Evolutionary conservation across 2,888 invertebrate species (phyloP).

Genomic region (Teinopalpus imperialis): DNA sequence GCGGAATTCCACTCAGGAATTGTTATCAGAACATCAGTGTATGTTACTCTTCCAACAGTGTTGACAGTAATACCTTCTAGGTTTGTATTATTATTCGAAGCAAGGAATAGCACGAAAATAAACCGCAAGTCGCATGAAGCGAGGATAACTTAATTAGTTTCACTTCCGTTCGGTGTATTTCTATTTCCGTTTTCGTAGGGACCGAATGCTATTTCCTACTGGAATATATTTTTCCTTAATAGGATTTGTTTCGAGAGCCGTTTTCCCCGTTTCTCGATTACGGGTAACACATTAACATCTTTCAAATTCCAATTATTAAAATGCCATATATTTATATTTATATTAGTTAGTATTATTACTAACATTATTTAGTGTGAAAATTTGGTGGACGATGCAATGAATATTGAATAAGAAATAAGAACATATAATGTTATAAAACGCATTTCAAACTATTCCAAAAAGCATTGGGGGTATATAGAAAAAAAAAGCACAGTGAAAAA

Average conservation of each 20-base stretch:
- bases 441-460: too few relatives aligned
- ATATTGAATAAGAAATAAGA: too few relatives aligned
- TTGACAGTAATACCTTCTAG: conserved; percentile 71
- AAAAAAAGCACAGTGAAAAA: too few relatives aligned
- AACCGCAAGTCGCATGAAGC: conserved; percentile 65
- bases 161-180: conserved; percentile 77
- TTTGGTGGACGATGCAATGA: too few relatives aligned
- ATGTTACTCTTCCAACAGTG: conserved; percentile 60
- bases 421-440: too few relatives aligned
- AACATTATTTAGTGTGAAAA: too few relatives aligned
- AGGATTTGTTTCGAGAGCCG: conserved; percentile 62
- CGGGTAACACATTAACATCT: conserved; percentile 50
- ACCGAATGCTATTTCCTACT: conserved; percentile 66
- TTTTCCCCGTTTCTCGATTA: conserved; percentile 44
- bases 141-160: conserved; percentile 80
- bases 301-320: conserved; percentile 61
- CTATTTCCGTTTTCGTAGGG: conserved; percentile 77
- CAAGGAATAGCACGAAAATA: conserved; percentile 72
- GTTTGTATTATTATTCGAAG: conserved; percentile 62
- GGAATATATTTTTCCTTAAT: conserved; percentile 74
- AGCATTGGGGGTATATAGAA: too few relatives aligned
- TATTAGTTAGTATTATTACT: too few relatives aligned
- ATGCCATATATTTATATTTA: conserved; percentile 23
- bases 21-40: conserved; percentile 67
- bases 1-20: conserved; percentile 61